A percentile compares a stretch with the other conserved stretches of the same genome.
Conservation (phyloP, 2,113 vertebrate genomes). For the Thymallus thymallus region DNA sequence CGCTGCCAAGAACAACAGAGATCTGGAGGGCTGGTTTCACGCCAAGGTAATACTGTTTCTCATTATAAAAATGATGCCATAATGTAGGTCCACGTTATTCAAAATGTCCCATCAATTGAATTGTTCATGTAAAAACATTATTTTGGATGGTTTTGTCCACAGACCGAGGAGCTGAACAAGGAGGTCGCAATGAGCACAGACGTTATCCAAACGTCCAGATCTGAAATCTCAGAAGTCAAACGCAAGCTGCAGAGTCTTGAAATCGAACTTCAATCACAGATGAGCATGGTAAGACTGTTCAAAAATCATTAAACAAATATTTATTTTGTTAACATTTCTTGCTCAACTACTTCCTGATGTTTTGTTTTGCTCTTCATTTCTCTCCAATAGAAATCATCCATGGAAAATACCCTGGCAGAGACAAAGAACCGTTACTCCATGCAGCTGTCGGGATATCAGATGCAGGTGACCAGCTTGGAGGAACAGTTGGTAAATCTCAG, state of each 20-base stretch:
- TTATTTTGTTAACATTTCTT: not conserved
- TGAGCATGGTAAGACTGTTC: constrained; percentile 75
- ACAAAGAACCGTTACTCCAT: constrained; percentile 77
- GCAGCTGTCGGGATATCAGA: constrained; percentile 75
- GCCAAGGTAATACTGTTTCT: constrained; percentile 26
- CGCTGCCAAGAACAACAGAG: constrained; percentile 75
- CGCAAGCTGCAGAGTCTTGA: constrained; percentile 77
- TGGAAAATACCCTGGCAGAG: constrained; percentile 79
- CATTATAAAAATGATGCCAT: not conserved
- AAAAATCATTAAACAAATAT: not conserved
- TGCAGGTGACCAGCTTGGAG: constrained; percentile 76
- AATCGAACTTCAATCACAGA: constrained; percentile 81
- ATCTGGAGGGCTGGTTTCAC: constrained; percentile 74
- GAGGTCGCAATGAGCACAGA: constrained; percentile 67
- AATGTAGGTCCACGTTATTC: too few species aligned
- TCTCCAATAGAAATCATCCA: constrained; percentile 74
- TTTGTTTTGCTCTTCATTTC: not conserved
- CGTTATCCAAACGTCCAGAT: constrained; percentile 71
- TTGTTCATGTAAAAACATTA: constrained; percentile 56
- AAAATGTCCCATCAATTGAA: not conserved
- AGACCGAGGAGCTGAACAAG: constrained; percentile 74
- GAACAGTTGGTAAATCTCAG: constrained; percentile 71
- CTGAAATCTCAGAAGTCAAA: constrained; percentile 79
- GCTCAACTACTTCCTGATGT: not conserved
- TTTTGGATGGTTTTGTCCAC: not conserved